Evolutionary conservation across 2,797 vertebrate genomes (phyloP).

Genomic region (Halcyon leucocephala): DNA sequence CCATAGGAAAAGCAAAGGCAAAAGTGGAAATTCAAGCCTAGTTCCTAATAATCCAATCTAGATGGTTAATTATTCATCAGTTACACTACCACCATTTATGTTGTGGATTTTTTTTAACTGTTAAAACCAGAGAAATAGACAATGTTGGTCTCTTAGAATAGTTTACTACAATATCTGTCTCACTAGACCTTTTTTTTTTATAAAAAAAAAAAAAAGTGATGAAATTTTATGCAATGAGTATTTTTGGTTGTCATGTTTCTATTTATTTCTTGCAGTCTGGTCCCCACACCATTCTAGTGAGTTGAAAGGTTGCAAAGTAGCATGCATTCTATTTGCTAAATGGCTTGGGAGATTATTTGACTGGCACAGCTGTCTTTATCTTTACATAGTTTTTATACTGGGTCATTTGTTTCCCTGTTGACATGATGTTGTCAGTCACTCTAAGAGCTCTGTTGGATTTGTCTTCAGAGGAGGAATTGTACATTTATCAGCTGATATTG

Average conservation of each 20-base stretch:
- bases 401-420: not conserved
- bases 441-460: not conserved
- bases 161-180: not conserved
- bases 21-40: not conserved
- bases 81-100: not conserved
- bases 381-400: not conserved
- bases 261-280: not conserved
- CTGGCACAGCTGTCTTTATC: not conserved
- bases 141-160: not conserved
- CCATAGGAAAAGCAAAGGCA: not conserved
- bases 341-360: not conserved
- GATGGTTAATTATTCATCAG: not conserved
- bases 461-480: not conserved
- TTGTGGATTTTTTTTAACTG: not conserved
- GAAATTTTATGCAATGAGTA: not conserved
- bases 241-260: not conserved
- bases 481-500: not conserved
- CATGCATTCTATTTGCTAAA: not conserved
- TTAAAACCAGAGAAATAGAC: not conserved
- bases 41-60: not conserved
- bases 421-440: not conserved
- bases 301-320: not conserved
- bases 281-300: not conserved
- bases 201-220: not conserved
- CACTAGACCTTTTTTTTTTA: not conserved